These are phyloP conservation scores for Trachurus trachurus DNA, from an alignment of 2,797 vertebrate genomes.

Conservation along the genomic window DNA sequence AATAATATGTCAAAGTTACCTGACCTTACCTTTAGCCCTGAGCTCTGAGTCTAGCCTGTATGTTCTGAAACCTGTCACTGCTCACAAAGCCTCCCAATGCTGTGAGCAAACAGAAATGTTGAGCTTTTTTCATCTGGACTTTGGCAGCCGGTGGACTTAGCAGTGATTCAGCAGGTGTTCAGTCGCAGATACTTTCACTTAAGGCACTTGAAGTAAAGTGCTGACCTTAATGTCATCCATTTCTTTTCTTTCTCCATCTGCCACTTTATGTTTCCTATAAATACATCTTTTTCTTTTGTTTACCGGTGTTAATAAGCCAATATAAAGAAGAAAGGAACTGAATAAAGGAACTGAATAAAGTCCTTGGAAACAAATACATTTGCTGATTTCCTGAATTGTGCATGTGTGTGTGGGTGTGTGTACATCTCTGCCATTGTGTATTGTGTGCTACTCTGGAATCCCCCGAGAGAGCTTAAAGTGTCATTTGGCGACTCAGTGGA, in stretches of 20 bases:
- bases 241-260: neutral
- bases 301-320: neutral
- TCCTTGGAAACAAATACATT: neutral
- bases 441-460: slow-evolving; percentile 6
- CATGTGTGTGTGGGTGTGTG: neutral
- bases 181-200: neutral
- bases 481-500: slow-evolving; percentile 56
- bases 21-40: too few relatives aligned
- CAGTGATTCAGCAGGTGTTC: too few relatives aligned
- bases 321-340: neutral
- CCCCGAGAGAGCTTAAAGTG: slow-evolving; percentile 30
- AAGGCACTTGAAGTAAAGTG: slow-evolving; percentile 11
- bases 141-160: too few relatives aligned
- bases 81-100: too few relatives aligned
- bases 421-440: neutral
- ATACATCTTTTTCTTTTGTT: neutral
- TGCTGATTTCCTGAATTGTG: neutral
- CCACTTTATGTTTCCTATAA: neutral
- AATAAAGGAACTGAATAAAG: neutral
- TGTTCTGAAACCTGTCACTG: too few relatives aligned
- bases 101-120: too few relatives aligned
- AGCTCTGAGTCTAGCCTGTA: too few relatives aligned
- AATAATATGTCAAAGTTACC: too few relatives aligned
- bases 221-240: slow-evolving; percentile 13
- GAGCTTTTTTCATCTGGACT: too few relatives aligned